Conservation (phyloP, 2,797 vertebrate genomes). For the Bufotes viridis region DNA sequence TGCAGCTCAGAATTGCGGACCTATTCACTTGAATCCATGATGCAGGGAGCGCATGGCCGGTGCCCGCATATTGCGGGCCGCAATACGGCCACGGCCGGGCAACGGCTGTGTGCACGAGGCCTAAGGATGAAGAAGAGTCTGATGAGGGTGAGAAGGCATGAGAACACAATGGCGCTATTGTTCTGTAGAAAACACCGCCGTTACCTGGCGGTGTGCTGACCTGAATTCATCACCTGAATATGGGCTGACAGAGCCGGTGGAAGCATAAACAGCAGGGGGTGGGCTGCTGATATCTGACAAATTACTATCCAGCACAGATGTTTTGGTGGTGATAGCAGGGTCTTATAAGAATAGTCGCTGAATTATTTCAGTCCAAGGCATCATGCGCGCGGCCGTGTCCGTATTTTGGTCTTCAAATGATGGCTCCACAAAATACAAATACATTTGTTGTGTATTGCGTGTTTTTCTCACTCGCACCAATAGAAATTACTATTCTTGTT, state of each 20-base stretch:
- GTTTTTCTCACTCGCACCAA: too few relatives aligned
- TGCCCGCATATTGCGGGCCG: too few relatives aligned
- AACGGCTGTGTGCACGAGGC: too few relatives aligned
- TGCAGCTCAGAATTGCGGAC: too few relatives aligned
- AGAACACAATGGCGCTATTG: neutral
- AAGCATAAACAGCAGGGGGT: neutral
- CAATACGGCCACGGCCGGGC: too few relatives aligned
- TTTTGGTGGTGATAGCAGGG: neutral
- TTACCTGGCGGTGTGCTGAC: neutral
- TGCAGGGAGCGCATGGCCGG: too few relatives aligned
- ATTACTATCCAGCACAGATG: neutral
- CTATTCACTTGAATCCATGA: too few relatives aligned
- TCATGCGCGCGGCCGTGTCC: too few relatives aligned
- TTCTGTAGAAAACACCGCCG: neutral
- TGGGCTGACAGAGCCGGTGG: neutral
- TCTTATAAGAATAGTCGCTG: neutral
- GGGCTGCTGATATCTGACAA: neutral
- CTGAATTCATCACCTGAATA: neutral
- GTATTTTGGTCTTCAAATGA: too few relatives aligned
- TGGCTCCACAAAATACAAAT: too few relatives aligned
- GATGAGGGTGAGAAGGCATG: neutral
- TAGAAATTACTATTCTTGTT: too few relatives aligned
- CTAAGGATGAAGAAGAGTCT: neutral
- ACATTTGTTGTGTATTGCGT: too few relatives aligned
- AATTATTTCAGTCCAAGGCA: neutral